Conservation (phyloP, 2,797 vertebrate species). For the Acrocephalus scirpaceus region DNA sequence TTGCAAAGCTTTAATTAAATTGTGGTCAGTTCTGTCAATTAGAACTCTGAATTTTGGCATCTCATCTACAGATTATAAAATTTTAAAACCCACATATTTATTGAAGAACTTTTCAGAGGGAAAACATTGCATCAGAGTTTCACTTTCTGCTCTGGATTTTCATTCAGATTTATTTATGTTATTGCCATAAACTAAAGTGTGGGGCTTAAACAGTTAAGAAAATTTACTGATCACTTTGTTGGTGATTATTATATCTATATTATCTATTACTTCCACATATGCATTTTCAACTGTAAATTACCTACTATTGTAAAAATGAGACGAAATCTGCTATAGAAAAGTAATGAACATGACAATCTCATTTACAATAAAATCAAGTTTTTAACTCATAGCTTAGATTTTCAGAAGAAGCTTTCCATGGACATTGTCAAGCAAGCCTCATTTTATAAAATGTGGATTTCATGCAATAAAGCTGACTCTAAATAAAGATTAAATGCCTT, state of each 20-base stretch:
- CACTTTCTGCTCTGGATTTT: background rate
- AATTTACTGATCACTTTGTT: background rate
- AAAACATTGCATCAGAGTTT: background rate
- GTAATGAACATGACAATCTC: background rate
- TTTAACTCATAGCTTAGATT: background rate
- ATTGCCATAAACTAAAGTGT: background rate
- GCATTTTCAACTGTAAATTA: background rate
- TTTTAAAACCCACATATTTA: background rate
- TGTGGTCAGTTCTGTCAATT: background rate
- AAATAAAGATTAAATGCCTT: background rate
- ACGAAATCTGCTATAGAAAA: background rate
- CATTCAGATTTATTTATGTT: background rate
- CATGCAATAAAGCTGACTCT: background rate
- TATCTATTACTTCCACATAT: background rate
- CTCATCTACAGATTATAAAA: background rate
- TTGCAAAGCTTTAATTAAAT: background rate
- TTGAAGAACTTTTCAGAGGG: background rate
- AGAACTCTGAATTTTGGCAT: background rate
- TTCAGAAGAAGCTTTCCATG: background rate
- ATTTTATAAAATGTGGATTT: background rate
- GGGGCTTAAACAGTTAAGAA: background rate
- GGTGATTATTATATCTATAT: background rate
- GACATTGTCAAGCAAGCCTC: background rate
- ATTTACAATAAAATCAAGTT: background rate
- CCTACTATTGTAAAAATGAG: background rate